These are phyloP conservation scores for Electrona antarctica DNA, from an alignment of 2,113 vertebrate species.

Conservation along the genomic window DNA sequence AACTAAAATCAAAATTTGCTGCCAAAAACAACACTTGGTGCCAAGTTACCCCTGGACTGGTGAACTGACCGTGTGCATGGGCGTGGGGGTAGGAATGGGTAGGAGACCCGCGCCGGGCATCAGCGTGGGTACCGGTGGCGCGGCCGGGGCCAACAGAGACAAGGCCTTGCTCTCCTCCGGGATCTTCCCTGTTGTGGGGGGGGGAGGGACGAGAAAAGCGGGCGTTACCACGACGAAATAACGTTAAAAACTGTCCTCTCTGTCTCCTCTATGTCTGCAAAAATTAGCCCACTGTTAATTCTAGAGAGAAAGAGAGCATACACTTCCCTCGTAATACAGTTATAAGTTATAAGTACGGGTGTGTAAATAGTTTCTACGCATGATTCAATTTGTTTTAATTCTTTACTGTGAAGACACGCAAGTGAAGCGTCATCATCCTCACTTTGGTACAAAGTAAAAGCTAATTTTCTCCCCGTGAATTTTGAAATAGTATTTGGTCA, in stretches of 20 bases:
- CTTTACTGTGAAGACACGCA: slow-evolving; percentile 47
- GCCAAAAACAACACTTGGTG: no score
- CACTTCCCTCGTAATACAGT: slow-evolving; percentile 58
- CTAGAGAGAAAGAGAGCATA: slow-evolving; percentile 76
- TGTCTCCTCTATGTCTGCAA: slow-evolving; percentile 75
- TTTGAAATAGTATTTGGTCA: slow-evolving; percentile 35
- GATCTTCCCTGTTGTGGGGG: slow-evolving; percentile 87
- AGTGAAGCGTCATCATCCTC: slow-evolving; percentile 57
- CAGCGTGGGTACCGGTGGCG: slow-evolving; percentile 85
- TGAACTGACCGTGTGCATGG: slow-evolving; percentile 74
- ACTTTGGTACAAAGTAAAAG: slow-evolving; percentile 42
- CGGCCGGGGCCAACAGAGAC: slow-evolving; percentile 90
- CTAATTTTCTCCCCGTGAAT: slow-evolving; percentile 38
- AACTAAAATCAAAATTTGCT: no score
- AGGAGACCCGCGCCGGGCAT: slow-evolving; percentile 93
- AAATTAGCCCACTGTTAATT: slow-evolving; percentile 71
- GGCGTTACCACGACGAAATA: slow-evolving; percentile 76
- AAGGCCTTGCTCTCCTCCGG: slow-evolving; percentile 98
- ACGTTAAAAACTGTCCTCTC: slow-evolving; percentile 35
- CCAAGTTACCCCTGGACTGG: no score
- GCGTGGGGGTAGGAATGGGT: slow-evolving; percentile 88
- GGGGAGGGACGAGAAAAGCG: slow-evolving; percentile 72
- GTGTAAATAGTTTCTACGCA: no score
- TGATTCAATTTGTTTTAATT: slow-evolving; percentile 54
- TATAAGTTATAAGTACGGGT: slow-evolving; percentile 41